These are phyloP conservation scores for Takifugu flavidus DNA, from an alignment of 2,113 vertebrate species.

Conservation along the genomic window DNA sequence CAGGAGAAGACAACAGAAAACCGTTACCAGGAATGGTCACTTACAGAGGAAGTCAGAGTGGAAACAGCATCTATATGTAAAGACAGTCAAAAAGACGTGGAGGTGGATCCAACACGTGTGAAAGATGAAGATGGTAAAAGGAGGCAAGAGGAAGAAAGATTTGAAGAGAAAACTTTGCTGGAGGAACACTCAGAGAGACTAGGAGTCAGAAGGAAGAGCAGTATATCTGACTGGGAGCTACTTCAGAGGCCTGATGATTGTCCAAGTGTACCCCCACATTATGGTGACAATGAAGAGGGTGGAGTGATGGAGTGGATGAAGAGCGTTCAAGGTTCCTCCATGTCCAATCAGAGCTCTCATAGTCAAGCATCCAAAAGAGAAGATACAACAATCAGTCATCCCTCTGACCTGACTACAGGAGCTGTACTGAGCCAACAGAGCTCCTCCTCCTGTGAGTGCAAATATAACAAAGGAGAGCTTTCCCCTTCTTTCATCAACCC, in stretches of 20 bases:
- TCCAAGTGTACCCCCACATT: slow-evolving; percentile 27
- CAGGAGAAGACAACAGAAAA: too few species aligned
- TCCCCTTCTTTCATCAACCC: slow-evolving; percentile 96
- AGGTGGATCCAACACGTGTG: slow-evolving; percentile 22
- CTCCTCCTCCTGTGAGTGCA: slow-evolving; percentile 76
- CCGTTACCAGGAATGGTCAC: too few species aligned
- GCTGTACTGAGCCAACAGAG: slow-evolving; percentile 51
- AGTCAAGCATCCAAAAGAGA: slow-evolving; percentile 48
- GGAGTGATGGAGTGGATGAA: slow-evolving; percentile 53
- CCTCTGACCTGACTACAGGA: slow-evolving; percentile 73
- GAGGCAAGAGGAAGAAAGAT: slow-evolving; percentile 18
- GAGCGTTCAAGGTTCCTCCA: slow-evolving; percentile 64
- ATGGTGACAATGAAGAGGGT: slow-evolving; percentile 36
- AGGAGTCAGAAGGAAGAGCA: slow-evolving; percentile 66
- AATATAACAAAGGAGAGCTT: slow-evolving; percentile 84
- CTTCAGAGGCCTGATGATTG: slow-evolving; percentile 59
- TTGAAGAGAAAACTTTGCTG: slow-evolving; percentile 38
- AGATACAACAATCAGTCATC: slow-evolving; percentile 63
- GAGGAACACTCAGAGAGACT: slow-evolving; percentile 61
- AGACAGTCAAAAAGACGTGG: slow-evolving; percentile 9
- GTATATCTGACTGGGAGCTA: slow-evolving; percentile 65
- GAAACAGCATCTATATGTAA: too few species aligned
- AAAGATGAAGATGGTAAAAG: slow-evolving; percentile 32
- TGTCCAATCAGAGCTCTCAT: slow-evolving; percentile 65
- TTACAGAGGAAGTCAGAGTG: too few species aligned